A percentile compares a stretch with the other conserved stretches of the same genome.
Evolutionary conservation across 2,113 vertebrate species (phyloP).

Genomic region (Ranitomeya imitator): DNA sequence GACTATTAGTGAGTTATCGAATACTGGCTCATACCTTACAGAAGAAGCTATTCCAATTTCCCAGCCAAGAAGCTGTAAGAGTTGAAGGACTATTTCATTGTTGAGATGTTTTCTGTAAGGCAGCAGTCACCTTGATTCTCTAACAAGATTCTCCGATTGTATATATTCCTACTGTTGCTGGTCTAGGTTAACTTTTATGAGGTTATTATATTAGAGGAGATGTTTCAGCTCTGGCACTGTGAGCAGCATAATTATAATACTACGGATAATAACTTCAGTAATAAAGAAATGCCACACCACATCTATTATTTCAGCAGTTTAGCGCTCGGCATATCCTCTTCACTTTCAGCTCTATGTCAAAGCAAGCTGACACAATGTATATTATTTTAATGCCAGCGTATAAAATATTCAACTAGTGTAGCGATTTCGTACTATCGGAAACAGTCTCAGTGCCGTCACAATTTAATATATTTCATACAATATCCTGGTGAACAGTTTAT

Average conservation of each 20-base stretch:
- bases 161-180: conserved; percentile 1
- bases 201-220: conserved; percentile 42
- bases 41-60: conserved; percentile 28
- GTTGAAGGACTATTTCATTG: conserved; percentile 8
- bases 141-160: neutral
- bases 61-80: neutral
- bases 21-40: neutral
- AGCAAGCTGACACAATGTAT: conserved; percentile 27
- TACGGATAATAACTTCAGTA: conserved; percentile 17
- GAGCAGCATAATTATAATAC: conserved; percentile 42
- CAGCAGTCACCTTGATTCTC: conserved; percentile 30
- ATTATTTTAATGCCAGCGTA: neutral
- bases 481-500: neutral
- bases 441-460: neutral
- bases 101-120: conserved; percentile 39
- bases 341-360: conserved; percentile 1
- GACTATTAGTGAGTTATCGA: conserved; percentile 6
- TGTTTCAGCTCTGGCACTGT: neutral
- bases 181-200: conserved; percentile 25
- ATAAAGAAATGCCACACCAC: conserved; percentile 26
- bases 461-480: neutral
- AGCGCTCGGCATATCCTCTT: conserved; percentile 3
- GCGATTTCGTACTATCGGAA: neutral
- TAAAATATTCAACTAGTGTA: conserved; percentile 10
- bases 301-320: conserved; percentile 38